A percentile compares a stretch with the other conserved stretches of the same genome.
These are phyloP conservation scores for Troides oblongomaculatus DNA, from an alignment of 2,888 invertebrate species.

Conservation along the genomic window DNA sequence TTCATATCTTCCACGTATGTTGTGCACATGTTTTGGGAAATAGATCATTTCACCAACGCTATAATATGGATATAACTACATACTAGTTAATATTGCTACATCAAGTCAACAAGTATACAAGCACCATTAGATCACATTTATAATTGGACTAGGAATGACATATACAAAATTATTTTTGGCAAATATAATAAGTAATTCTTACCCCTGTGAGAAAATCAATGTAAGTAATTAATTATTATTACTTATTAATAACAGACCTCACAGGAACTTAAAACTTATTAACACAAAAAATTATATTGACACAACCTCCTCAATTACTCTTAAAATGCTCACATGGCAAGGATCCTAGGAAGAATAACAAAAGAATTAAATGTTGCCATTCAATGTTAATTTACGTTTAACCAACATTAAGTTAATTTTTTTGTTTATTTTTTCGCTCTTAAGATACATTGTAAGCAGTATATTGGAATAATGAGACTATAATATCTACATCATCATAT, in stretches of 20 bases:
- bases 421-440: no score
- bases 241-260: slow-evolving; percentile 11
- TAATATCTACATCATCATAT: no score
- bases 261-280: slow-evolving; percentile 22
- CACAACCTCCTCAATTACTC: slow-evolving; percentile 3
- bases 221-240: no score
- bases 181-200: no score
- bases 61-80: background rate
- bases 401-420: background rate
- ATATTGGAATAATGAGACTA: no score
- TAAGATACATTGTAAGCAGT: no score
- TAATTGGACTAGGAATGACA: background rate
- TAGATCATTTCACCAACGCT: slow-evolving; percentile 16
- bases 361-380: background rate
- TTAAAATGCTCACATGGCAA: slow-evolving; percentile 4
- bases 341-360: background rate
- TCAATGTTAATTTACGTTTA: background rate
- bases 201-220: no score
- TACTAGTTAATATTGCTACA: background rate
- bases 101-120: background rate
- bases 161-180: no score
- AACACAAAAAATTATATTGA: slow-evolving; percentile 27
- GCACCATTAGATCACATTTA: background rate
- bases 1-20: slow-evolving; percentile 36
- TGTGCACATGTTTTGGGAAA: slow-evolving; percentile 26